Base-by-base conservation (phyloP, 2,113 vertebrate species). In the Anguilla rostrata region DNA sequence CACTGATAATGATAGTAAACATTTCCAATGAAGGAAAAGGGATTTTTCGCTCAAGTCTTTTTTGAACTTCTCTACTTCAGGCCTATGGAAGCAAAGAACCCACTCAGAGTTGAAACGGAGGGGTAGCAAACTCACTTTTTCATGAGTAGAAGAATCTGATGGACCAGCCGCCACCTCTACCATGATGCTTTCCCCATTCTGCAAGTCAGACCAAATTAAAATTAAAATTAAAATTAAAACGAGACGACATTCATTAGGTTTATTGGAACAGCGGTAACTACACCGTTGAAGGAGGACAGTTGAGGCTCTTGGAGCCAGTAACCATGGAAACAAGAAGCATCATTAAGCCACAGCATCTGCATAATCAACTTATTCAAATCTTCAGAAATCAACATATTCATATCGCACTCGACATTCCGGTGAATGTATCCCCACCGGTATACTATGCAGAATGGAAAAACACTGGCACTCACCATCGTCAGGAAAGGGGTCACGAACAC, bases 111-210 rank as follows among this genome's bases (percentile, higher is more conserved):
- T 9, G n/a, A 75, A n/a, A 75, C n/a, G n/a, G 81, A 66, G 9
- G 34, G 12, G 56, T 60, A 20, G 39, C 79, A 83, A 79, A 29
- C 88, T 18, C 92, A 99, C 98, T 97, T 99, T 99, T 91, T 99
- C 98, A 0, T 96, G 97, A 7, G 96, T 96, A 90, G 96, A 93
- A 0, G 98, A 99, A 93, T 98, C 95, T 0, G 97, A 96, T 0
- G 98, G 98, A 86, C 98, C 98, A 0, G 97, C 96, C 34, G 98
- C 98, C 78, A 99, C 98, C 92, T 99, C 98, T 84, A 98, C 97
- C 98, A 99, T 99, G 90, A 99, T 98, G 86, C 98, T 99, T 89
- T 98, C 96, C 26, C 98, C 97, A 5, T 95, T 98, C 98, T 99
- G 91, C 14, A 84, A 39, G 85, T 29, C 60, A 81, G 46, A 14